Conservation (phyloP, 2,113 vertebrate genomes). For the Oophaga pumilio region DNA sequence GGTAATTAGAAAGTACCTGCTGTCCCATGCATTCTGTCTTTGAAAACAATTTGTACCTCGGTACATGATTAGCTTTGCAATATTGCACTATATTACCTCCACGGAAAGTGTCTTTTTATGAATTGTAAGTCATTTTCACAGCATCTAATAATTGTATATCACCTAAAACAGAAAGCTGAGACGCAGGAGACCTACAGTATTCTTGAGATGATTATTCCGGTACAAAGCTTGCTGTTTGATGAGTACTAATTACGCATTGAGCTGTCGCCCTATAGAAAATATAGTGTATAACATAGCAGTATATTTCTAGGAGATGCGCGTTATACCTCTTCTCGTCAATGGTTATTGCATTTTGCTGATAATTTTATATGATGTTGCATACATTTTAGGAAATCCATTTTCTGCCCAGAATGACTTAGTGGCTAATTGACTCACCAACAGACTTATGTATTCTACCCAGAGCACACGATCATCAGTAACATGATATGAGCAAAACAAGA, state of each 20-base stretch:
- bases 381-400: neutral
- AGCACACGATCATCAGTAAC: neutral
- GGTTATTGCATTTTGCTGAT: neutral
- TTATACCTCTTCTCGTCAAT: neutral
- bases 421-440: neutral
- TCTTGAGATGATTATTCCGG: conserved; percentile 27
- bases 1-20: conserved; percentile 41
- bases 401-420: neutral
- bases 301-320: neutral
- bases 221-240: conserved; percentile 25
- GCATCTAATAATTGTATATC: conserved; percentile 52
- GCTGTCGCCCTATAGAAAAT: conserved; percentile 8
- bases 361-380: neutral
- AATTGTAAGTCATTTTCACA: conserved; percentile 41
- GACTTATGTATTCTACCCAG: neutral
- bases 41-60: conserved; percentile 18
- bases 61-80: conserved; percentile 38
- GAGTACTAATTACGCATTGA: conserved; percentile 42
- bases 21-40: conserved; percentile 21
- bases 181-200: conserved; percentile 24
- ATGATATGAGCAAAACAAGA: too few species aligned
- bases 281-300: conserved; percentile 18
- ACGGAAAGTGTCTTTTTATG: conserved; percentile 32
- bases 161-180: conserved; percentile 43
- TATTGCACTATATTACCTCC: conserved; percentile 36